Conservation (phyloP, 2,888 invertebrate genomes). For the Tetanocera ferruginea region DNA sequence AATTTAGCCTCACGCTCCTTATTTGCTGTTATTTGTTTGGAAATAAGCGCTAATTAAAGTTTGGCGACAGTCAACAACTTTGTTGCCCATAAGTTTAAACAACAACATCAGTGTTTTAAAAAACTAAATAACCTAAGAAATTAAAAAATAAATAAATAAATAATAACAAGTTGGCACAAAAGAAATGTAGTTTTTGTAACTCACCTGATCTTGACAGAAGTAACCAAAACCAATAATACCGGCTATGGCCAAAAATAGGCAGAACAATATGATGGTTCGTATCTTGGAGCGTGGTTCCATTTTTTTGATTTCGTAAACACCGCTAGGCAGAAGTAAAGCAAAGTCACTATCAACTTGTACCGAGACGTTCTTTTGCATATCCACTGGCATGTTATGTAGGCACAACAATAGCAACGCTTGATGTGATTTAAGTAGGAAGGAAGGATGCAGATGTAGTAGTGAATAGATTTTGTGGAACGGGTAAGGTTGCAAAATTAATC, state of each 20-base stretch:
- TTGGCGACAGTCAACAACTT: no score
- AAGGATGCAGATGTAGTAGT: not conserved
- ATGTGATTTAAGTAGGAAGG: not conserved
- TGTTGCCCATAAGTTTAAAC: not conserved
- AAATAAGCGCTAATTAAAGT: no score
- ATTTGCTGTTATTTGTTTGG: no score
- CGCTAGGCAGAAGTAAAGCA: conserved; percentile 82
- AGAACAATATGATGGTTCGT: conserved; percentile 84
- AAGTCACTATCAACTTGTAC: conserved; percentile 89
- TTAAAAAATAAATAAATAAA: not conserved
- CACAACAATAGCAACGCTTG: conserved; percentile 12
- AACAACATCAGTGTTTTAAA: not conserved
- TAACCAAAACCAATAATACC: conserved; percentile 92
- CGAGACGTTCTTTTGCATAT: conserved; percentile 82
- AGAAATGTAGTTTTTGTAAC: conserved; percentile 54
- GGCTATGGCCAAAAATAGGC: conserved; percentile 84
- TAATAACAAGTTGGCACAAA: not conserved
- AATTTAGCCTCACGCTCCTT: no score
- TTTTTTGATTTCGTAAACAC: conserved; percentile 85
- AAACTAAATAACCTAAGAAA: not conserved
- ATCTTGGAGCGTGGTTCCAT: conserved; percentile 88
- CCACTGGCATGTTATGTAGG: conserved; percentile 64
- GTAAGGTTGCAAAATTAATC: not conserved
- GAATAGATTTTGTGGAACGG: not conserved
- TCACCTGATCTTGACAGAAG: conserved; percentile 89